phyloP scores from a whole-genome alignment of 2,797 vertebrate species.

The Bradypodion pumilum region DNA sequence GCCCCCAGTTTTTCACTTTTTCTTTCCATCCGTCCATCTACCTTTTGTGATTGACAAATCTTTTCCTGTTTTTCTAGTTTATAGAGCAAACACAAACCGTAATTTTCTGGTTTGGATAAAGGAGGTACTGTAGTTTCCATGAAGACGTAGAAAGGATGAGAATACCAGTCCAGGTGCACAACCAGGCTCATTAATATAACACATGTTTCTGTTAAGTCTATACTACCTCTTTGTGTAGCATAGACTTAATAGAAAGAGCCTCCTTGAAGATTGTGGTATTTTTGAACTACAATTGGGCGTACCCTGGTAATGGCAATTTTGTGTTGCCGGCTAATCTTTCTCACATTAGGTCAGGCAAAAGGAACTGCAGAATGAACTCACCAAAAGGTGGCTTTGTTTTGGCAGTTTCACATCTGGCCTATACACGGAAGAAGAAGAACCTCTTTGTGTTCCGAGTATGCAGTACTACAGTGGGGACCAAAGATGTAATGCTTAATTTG shows the following conservation, averaged over 20 bases:
- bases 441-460: not conserved
- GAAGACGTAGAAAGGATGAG: not conserved
- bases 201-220: not conserved
- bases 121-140: not conserved
- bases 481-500: not conserved
- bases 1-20: not conserved
- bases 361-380: no score
- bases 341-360: no score
- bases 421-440: no score
- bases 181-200: not conserved
- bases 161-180: not conserved
- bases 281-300: no score
- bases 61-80: not conserved
- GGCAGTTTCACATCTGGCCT: no score
- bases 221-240: not conserved
- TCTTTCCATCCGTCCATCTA: not conserved
- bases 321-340: no score
- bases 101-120: not conserved
- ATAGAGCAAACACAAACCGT: not conserved
- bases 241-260: no score
- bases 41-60: not conserved
- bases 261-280: no score
- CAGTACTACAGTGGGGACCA: not conserved
- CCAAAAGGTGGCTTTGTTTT: no score
- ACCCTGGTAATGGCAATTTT: no score